Evolutionary conservation across 2,888 invertebrate genomes (phyloP).

Genomic region (Mechanitis messenoides): DNA sequence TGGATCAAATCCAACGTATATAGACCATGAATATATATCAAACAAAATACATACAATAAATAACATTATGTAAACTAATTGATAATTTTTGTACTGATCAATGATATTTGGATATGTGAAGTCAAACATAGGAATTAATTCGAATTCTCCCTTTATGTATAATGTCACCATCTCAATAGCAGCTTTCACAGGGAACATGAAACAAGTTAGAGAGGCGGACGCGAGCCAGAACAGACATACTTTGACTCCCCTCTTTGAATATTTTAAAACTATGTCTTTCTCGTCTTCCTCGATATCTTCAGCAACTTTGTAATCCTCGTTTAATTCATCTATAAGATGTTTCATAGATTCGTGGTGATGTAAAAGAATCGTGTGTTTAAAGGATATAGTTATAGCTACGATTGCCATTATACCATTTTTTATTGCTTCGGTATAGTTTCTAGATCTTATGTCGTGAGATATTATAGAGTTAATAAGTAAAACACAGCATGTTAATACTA

Average conservation of each 20-base stretch:
- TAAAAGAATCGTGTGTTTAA: conserved; percentile 46
- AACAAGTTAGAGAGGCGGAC: conserved; percentile 34
- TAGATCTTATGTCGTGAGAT: conserved; percentile 38
- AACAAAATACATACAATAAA: conserved; percentile 31
- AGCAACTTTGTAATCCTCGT: conserved; percentile 45
- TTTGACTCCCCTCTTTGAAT: conserved; percentile 39
- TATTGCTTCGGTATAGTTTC: conserved; percentile 43
- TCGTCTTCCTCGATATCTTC: conserved; percentile 38
- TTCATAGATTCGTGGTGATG: conserved; percentile 37
- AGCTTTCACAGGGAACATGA: conserved; percentile 48
- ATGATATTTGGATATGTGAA: conserved; percentile 42
- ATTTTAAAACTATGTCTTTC: conserved; percentile 38
- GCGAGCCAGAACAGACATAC: conserved; percentile 47
- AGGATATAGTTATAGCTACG: conserved; percentile 40
- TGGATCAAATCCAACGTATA: conserved; percentile 57
- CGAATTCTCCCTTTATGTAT: conserved; percentile 38
- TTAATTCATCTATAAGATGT: conserved; percentile 39
- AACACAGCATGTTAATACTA: conserved; percentile 12
- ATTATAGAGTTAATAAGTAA: conserved; percentile 42
- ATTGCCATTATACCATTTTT: conserved; percentile 48
- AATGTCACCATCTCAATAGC: conserved; percentile 42
- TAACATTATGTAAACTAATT: conserved; percentile 9
- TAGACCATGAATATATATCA: conserved; percentile 38
- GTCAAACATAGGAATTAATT: conserved; percentile 48
- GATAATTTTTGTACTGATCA: conserved; percentile 39